phyloP scores from a whole-genome alignment of 2,888 invertebrate genomes.

The Mycalesis mineus region DNA sequence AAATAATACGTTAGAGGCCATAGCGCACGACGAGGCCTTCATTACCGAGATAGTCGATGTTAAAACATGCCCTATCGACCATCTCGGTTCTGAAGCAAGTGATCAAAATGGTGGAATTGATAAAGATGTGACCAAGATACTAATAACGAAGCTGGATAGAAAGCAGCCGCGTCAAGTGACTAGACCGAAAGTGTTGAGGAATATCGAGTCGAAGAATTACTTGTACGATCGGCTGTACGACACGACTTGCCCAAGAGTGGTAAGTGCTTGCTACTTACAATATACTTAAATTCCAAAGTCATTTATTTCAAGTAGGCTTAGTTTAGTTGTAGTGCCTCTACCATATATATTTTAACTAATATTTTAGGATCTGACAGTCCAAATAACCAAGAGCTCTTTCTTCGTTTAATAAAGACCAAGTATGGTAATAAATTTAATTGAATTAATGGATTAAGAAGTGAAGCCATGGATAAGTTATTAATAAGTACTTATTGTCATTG shows the following conservation, averaged over 20 bases:
- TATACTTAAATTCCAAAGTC: too few relatives aligned
- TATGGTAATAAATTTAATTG: too few relatives aligned
- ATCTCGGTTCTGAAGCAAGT: constrained; percentile 28
- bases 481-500: too few relatives aligned
- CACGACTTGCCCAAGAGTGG: constrained; percentile 56
- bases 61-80: constrained; percentile 50
- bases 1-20: constrained; percentile 37
- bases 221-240: constrained; percentile 66
- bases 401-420: too few relatives aligned
- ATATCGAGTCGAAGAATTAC: constrained; percentile 54
- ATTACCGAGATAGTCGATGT: constrained; percentile 38
- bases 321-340: too few relatives aligned
- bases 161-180: constrained; percentile 48
- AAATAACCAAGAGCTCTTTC: too few relatives aligned
- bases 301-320: too few relatives aligned
- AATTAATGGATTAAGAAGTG: too few relatives aligned
- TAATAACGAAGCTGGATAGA: constrained; percentile 38
- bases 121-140: constrained; percentile 23
- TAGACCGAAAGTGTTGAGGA: constrained; percentile 64
- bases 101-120: constrained; percentile 22
- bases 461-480: too few relatives aligned
- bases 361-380: too few relatives aligned
- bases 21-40: constrained; percentile 29
- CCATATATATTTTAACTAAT: too few relatives aligned
- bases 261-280: too few relatives aligned